A percentile compares a stretch with the other conserved stretches of the same genome.
phyloP scores from a whole-genome alignment of 2,797 vertebrate genomes.

The Enteromius afrohamiltoni region DNA sequence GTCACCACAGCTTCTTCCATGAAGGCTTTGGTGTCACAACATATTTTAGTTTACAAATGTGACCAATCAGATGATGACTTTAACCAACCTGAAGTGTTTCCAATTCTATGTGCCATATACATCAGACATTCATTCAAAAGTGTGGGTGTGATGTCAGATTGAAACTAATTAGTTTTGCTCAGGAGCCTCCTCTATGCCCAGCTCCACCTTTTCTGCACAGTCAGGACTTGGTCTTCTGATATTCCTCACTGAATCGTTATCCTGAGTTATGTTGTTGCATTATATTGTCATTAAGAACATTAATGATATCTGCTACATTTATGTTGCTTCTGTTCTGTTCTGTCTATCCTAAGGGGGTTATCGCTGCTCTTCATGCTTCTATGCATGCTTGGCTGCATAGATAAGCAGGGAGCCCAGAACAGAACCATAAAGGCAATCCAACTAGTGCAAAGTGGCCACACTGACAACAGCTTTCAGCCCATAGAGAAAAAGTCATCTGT shows the following conservation, averaged over 20 bases:
- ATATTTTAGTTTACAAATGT: neutral
- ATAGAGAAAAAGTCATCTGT: no score
- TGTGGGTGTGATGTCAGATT: neutral
- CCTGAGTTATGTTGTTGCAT: neutral
- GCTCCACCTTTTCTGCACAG: neutral
- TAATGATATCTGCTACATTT: neutral
- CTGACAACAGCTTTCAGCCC: no score
- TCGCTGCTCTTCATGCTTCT: neutral
- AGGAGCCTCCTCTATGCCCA: neutral
- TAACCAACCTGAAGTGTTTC: neutral
- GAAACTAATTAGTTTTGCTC: neutral
- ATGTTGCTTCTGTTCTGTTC: neutral
- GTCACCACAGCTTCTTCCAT: neutral
- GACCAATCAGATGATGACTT: neutral
- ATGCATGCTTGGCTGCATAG: neutral
- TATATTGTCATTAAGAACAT: neutral
- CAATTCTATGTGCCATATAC: neutral
- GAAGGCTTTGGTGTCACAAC: neutral
- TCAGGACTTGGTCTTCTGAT: neutral
- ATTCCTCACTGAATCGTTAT: neutral
- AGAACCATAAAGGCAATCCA: neutral
- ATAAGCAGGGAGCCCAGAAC: neutral
- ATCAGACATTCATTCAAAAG: neutral
- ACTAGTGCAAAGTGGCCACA: no score
- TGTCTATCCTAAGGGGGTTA: neutral